Base-by-base conservation (phyloP, 2,888 invertebrate genomes). In the Eulithis testata region DNA sequence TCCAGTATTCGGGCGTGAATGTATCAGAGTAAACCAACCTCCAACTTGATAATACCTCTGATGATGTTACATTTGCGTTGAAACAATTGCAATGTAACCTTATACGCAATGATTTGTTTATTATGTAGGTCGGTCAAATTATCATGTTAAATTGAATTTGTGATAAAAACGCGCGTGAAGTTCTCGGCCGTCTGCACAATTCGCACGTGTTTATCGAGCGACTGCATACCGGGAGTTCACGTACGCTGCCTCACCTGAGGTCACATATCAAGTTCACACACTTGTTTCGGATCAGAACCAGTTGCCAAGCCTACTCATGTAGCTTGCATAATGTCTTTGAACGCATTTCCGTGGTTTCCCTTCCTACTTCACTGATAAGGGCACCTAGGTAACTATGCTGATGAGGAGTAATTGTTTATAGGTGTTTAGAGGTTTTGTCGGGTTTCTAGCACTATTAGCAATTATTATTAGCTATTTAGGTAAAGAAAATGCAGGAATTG, bases 251-350 rank as follows among this genome's bases (percentile, higher is more conserved):
- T 82, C 77, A 73, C 64, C 73, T 77, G 86, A 90, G 90, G 90
- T 90, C 90, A 90, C 86, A 86, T 79, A 85, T 85, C 90, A 90
- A 90, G 90, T 90, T 90, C 90, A 89, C 79, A 81, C 82, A 82
- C 87, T 82, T 80, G 83, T 83, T 83, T 81, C 78, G 79, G 78
- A 79, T 79, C 77, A 78, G 77, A 86, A 87, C 86, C 84, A 76
- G 85, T 84, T 81, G 68, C 71, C 70, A 69, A 53, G 72, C 70
- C 69, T 63, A 67, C 73, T 75, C 75, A 78, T 77, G 60, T 58
- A 55, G 56, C 52, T 75, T 76, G 74, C 76, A 71, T 80, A 76
- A 75, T 73, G 60, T 61, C 21, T 50, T 51, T 43, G 71, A 11
- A 65, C 50, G 36, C 44, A 50, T 79, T 81, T 84, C 83, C 79